Percentiles rank a stretch among this genome's conserved stretches.
phyloP scores from a whole-genome alignment of 2,113 vertebrate genomes.

The Pristiophorus japonicus region DNA sequence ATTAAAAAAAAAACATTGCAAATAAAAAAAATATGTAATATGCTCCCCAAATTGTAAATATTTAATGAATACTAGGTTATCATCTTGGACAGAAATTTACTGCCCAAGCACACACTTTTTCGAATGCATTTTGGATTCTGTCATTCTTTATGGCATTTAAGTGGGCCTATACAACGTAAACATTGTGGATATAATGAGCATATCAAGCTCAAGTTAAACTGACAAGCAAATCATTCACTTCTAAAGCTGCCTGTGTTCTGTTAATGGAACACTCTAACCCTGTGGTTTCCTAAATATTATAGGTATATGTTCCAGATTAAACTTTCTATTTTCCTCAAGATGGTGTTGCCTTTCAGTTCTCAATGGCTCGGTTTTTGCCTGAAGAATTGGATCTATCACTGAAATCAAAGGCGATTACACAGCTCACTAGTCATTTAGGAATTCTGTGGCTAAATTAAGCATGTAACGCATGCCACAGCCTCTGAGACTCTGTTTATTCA shows the following conservation, averaged over 20 bases:
- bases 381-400: constrained; percentile 77
- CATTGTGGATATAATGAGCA: constrained; percentile 63
- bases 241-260: constrained; percentile 75
- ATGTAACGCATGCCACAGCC: constrained; percentile 80
- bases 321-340: constrained; percentile 61
- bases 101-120: background rate
- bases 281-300: constrained; percentile 74
- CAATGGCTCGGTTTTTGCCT: constrained; percentile 63
- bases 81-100: background rate
- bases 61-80: background rate
- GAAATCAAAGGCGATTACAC: constrained; percentile 77
- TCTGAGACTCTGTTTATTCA: constrained; percentile 97
- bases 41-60: constrained; percentile 5
- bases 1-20: too few relatives aligned
- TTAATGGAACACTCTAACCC: constrained; percentile 70
- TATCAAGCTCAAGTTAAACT: constrained; percentile 66
- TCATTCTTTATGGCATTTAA: constrained; percentile 59
- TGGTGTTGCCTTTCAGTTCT: constrained; percentile 66
- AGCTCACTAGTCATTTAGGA: constrained; percentile 81
- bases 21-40: constrained; percentile 4
- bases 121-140: constrained; percentile 52
- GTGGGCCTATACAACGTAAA: constrained; percentile 56
- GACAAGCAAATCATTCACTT: constrained; percentile 63
- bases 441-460: constrained; percentile 85
- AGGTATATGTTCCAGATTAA: constrained; percentile 74